These are phyloP conservation scores for Burhinus oedicnemus DNA, from an alignment of 2,113 vertebrate genomes.

Conservation along the genomic window DNA sequence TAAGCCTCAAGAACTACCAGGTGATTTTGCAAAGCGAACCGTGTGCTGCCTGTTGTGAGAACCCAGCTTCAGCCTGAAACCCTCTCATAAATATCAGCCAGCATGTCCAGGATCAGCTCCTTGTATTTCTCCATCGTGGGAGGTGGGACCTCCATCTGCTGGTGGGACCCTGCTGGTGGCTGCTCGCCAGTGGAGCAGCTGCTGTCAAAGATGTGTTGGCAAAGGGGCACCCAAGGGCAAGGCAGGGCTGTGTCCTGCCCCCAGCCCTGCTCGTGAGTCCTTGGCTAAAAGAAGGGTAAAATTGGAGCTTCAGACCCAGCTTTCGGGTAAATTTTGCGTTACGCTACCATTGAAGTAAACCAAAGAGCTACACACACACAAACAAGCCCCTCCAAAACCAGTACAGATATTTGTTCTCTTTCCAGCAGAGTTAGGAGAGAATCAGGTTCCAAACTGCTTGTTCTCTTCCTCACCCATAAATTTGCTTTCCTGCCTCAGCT, in stretches of 20 bases:
- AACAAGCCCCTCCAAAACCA: neutral
- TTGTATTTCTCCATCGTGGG: neutral
- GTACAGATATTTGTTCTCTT: neutral
- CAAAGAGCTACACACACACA: neutral
- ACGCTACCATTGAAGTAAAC: neutral
- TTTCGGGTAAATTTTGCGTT: neutral
- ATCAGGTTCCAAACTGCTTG: neutral
- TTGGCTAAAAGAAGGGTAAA: neutral
- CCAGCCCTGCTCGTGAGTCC: accelerated
- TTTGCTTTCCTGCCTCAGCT: neutral
- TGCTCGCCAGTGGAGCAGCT: neutral
- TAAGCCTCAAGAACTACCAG: neutral
- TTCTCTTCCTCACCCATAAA: neutral
- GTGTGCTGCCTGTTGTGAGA: neutral
- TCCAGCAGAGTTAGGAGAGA: neutral
- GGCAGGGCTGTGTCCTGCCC: neutral
- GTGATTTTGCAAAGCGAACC: neutral
- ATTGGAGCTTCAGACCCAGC: neutral
- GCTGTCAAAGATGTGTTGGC: neutral
- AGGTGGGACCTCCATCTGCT: neutral
- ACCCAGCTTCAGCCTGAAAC: neutral
- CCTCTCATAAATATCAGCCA: neutral
- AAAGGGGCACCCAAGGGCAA: neutral
- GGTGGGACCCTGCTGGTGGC: neutral
- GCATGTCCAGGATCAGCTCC: neutral